Evolutionary conservation across 2,888 invertebrate species (phyloP), one percentile per base, ranked within the genome.

Genomic region (Tribolium freemani): DNA sequence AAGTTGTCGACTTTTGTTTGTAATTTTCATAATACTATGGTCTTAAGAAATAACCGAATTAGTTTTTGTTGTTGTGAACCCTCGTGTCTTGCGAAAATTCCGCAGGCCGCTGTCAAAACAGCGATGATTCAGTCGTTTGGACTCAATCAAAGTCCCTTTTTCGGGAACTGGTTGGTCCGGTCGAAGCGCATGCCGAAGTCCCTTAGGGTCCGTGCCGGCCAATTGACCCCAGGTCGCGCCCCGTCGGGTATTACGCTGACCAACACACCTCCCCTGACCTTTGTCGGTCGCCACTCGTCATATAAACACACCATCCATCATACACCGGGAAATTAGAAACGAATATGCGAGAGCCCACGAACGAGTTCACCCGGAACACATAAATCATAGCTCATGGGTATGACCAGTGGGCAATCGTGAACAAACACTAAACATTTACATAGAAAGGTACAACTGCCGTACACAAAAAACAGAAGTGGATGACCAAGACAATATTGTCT

Each of bases 261-360:
- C 85, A 84, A 83, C 85, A 84, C 85, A 85, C 86, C 85, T 85
- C 85, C 85, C 84, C 83, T 87, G 86, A 87, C 86, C 86, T 86
- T 87, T 86, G 84, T 86, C 83, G 82, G 79, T 76, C 82, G 84
- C 85, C 86, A 86, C 86, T 85, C 86, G 85, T 79, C 86, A 83
- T 83, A 86, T 86, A 86, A 86, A 86, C 86, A 86, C 84, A 79
- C 85, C 85, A 86, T 86, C 84, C 83, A 86, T 86, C 86, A 86
- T 80, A 54, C 77, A 68, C 72, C 75, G 77, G 74, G 77, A 82
- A 83, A 85, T 85, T 85, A 83, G 84, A 84, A 84, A 83, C 83
- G 83, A 81, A 84, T 83, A 79, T 78, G 80, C 64, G 26, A 6
- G 4, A 50, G 70, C 74, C 74, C 75, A 75, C 73, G 73, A 51